Conservation (phyloP, 2,113 vertebrate species). For the Petaurus breviceps region DNA sequence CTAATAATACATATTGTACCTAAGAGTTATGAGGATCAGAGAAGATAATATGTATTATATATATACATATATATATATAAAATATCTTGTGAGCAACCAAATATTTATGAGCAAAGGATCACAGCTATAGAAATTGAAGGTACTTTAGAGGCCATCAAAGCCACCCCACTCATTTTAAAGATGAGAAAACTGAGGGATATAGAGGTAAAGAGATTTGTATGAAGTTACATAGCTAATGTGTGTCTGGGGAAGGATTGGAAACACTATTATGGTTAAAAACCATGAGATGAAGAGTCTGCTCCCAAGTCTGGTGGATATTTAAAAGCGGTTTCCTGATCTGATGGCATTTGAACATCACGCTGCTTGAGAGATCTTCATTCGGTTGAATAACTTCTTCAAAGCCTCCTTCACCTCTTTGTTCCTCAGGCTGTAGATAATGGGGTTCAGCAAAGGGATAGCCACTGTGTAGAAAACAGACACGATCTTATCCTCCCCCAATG, state of each 20-base stretch:
- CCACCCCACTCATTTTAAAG: not conserved
- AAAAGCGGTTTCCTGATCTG: not conserved
- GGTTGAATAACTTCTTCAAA: slow-evolving; percentile 52
- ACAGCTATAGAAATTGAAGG: not conserved
- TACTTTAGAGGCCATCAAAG: not conserved
- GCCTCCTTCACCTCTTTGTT: slow-evolving; percentile 70
- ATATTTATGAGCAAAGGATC: not conserved
- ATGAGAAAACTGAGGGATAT: not conserved
- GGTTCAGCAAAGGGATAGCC: slow-evolving; percentile 74
- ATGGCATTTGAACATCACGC: not conserved
- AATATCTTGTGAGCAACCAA: not conserved
- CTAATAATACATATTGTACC: not conserved
- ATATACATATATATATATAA: not conserved
- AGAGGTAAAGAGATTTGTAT: not conserved
- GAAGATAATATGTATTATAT: not conserved
- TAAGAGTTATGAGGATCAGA: not conserved
- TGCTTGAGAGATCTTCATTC: slow-evolving; percentile 48
- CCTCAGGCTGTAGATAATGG: slow-evolving; percentile 65
- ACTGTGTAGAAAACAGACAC: slow-evolving; percentile 76
- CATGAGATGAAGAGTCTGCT: not conserved
- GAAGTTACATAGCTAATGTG: not conserved
- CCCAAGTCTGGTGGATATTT: not conserved
- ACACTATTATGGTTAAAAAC: not conserved
- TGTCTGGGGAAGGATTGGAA: not conserved
- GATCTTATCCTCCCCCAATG: slow-evolving; percentile 68